Conservation (phyloP, 2,888 invertebrate genomes). For the Agapostemon virescens region DNA sequence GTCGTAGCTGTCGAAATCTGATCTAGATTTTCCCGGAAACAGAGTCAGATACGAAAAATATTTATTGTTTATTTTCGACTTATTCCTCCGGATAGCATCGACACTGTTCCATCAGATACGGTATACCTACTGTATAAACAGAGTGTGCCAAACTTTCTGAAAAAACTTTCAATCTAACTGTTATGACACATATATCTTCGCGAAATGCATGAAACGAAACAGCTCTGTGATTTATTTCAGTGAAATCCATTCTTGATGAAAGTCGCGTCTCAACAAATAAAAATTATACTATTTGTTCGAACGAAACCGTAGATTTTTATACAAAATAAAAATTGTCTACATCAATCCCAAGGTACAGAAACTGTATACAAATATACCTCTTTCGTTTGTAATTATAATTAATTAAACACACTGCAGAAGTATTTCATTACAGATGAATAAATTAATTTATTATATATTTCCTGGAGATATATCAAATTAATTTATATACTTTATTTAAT, state of each 20-base stretch:
- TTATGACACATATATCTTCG: neutral
- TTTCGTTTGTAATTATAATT: too few relatives aligned
- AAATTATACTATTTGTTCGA: neutral
- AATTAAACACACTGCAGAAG: neutral
- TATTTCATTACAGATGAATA: too few relatives aligned
- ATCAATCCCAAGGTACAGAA: neutral
- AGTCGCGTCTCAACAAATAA: neutral
- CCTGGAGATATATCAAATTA: too few relatives aligned
- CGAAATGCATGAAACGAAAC: neutral
- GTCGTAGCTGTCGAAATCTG: neutral
- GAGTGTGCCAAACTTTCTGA: neutral
- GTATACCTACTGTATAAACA: neutral
- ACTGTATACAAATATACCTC: neutral
- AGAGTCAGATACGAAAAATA: neutral
- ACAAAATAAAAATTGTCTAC: neutral
- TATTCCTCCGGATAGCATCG: neutral
- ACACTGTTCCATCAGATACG: neutral
- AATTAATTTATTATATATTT: too few relatives aligned
- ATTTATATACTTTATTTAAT: neutral
- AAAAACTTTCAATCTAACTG: neutral
- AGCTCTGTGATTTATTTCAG: neutral
- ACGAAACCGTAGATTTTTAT: neutral
- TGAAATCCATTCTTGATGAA: neutral
- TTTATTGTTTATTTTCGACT: slow-evolving; percentile 3
- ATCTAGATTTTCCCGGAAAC: neutral